A percentile compares a stretch with the other conserved stretches of the same genome.
phyloP scores from a whole-genome alignment of 2,113 vertebrate genomes.

The Petrocephalus microphthalmus region DNA sequence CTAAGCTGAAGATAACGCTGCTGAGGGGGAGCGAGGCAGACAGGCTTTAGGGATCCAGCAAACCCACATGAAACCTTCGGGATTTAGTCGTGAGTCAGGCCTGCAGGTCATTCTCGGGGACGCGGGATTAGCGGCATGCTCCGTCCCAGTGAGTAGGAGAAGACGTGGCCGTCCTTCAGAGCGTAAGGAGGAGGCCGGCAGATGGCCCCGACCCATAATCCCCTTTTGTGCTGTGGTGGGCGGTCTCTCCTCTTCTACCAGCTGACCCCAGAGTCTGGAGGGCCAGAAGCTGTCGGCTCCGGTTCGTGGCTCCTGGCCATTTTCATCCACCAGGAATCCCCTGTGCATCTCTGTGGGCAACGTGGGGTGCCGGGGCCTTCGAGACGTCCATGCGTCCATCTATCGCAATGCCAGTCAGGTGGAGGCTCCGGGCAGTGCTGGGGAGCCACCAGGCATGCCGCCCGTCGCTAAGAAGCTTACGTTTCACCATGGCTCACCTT shows the following conservation, averaged over 20 bases:
- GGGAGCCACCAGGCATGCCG: constrained; percentile 56
- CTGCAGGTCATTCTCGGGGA: background rate
- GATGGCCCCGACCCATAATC: constrained; percentile 67
- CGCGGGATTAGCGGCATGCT: background rate
- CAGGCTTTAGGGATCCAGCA: background rate
- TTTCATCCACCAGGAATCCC: background rate
- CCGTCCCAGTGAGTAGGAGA: background rate
- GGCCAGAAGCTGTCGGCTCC: constrained; percentile 65
- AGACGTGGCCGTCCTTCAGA: background rate
- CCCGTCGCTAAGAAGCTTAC: constrained; percentile 62
- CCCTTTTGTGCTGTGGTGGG: constrained; percentile 68
- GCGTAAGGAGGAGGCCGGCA: constrained; percentile 42
- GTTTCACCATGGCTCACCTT: constrained; percentile 58
- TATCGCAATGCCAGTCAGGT: constrained; percentile 18
- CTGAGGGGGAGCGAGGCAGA: background rate
- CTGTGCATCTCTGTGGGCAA: background rate
- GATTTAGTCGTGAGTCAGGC: background rate
- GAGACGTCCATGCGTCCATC: background rate
- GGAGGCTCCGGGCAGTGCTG: constrained; percentile 33
- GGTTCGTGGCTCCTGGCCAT: constrained; percentile 44
- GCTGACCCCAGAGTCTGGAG: constrained; percentile 66
- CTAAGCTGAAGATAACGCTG: background rate
- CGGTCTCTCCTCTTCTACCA: constrained; percentile 67
- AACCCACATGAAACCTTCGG: background rate
- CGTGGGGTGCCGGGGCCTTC: background rate